These are phyloP conservation scores for Lanistes nyassanus DNA, from an alignment of 1,140 invertebrate species.

Conservation along the genomic window DNA sequence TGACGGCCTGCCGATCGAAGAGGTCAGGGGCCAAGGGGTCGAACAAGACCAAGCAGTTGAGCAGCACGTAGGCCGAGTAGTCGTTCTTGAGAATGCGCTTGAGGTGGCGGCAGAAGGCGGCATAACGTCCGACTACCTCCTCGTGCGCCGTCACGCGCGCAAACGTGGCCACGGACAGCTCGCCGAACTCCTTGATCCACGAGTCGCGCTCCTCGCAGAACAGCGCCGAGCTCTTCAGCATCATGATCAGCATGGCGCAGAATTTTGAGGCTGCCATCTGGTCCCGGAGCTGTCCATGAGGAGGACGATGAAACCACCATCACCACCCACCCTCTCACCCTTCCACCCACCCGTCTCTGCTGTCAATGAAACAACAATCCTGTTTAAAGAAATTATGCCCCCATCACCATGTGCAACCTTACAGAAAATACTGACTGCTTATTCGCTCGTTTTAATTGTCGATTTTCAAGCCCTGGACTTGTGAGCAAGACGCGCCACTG, in stretches of 20 bases:
- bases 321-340: no score
- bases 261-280: not conserved
- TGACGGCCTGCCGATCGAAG: conserved; percentile 7
- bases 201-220: conserved; percentile 12
- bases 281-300: not conserved
- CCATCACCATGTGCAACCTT: no score
- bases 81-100: conserved; percentile 17
- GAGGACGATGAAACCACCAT: no score
- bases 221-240: conserved; percentile 8
- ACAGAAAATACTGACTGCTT: no score
- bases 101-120: conserved; percentile 10
- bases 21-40: not conserved
- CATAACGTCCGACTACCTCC: not conserved
- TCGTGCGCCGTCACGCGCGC: not conserved
- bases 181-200: conserved; percentile 15
- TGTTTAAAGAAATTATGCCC: no score
- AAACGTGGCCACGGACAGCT: not conserved
- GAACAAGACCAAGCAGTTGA: not conserved
- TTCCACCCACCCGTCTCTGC: no score
- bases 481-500: no score
- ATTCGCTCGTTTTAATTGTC: no score
- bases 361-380: no score
- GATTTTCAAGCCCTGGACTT: no score
- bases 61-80: not conserved
- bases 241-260: not conserved